Evolutionary conservation across 2,113 vertebrate species (phyloP), one percentile per base, ranked within the genome.

Genomic region (Halichoerus grypus): DNA sequence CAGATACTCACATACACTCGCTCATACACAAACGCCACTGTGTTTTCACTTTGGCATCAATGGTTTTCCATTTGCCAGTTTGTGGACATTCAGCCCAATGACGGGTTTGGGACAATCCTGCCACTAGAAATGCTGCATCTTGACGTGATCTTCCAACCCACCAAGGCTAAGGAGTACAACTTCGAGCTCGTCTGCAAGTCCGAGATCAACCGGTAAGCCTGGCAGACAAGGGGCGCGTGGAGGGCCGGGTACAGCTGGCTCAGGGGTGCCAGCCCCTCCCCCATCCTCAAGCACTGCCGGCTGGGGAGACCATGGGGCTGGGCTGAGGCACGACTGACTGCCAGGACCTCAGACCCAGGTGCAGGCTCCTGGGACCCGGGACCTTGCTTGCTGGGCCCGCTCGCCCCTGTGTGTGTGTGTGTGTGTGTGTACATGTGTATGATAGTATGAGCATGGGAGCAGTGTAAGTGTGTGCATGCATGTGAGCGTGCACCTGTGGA

Each of bases 181-280:
- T 99, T 99, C 72, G 98, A 99, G 28, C 98, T 99, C 49, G 88
- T 90, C 88, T 99, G 99, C 99, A 99, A 99, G 96, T 99, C 99
- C 0, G 99, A 98, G 95, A 99, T 99, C 74, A 99, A 99, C 97
- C 99, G 99, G 99, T 99, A 94, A 97, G 95, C 53, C 59, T 9
- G 15, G 9, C 2, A 3, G 22, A n/a, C 72, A 3, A 36, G 67
- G 39, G 69, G 14, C 0, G 0, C 3, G 0, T 6, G 26, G 12
- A 3, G 57, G 16, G n/a, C 55, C 36, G 9, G 0, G 16, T 5
- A 5, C 1, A 3, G 21, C 31, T 14, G 16, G 36, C 33, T 26
- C 6, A 2, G 24, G 7, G 31, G 26, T 0, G 42, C 24, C 36
- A 21, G 9, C 19, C 21, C 39, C 71, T n/a, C 46, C 82, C 82